phyloP scores from a whole-genome alignment of 37 sponge, comb jelly and placozoan species.

The Crambe crambe region DNA sequence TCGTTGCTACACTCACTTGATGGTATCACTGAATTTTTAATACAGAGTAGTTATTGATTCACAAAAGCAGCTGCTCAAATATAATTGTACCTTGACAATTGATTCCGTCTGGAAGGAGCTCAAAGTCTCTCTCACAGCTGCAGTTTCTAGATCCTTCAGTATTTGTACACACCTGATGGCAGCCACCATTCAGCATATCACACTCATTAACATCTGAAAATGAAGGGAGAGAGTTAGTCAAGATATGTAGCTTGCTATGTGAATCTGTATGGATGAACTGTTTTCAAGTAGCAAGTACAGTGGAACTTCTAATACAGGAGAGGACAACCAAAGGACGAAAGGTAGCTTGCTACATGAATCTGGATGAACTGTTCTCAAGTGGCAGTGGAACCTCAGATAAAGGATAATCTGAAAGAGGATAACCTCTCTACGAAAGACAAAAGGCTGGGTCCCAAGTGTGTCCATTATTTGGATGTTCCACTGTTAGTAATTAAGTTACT shows the following conservation, averaged over 20 bases:
- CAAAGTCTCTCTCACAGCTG: slow-evolving; percentile 32
- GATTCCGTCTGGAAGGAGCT: slow-evolving; percentile 20
- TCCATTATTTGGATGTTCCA: too few species aligned
- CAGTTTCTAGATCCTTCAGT: not conserved
- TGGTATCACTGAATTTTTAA: not conserved
- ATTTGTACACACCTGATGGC: slow-evolving; percentile 10
- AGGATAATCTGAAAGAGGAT: too few species aligned
- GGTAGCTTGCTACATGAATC: too few species aligned
- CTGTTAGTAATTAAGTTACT: too few species aligned
- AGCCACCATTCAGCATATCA: not conserved
- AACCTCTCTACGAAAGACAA: too few species aligned
- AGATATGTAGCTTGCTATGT: not conserved
- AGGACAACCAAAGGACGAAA: too few species aligned
- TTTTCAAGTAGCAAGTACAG: too few species aligned
- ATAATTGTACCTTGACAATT: slow-evolving; percentile 64
- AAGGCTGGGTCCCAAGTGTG: too few species aligned
- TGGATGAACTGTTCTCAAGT: too few species aligned
- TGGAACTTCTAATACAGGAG: too few species aligned
- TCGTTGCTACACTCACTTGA: not conserved
- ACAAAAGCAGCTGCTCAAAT: not conserved
- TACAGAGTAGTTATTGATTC: not conserved
- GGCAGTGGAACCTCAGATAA: too few species aligned
- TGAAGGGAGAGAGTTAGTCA: not conserved
- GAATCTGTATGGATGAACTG: too few species aligned
- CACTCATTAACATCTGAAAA: slow-evolving; percentile 26